These are phyloP conservation scores for Erinaceus europaeus DNA, from an alignment of 2,113 vertebrate species.

Conservation along the genomic window DNA sequence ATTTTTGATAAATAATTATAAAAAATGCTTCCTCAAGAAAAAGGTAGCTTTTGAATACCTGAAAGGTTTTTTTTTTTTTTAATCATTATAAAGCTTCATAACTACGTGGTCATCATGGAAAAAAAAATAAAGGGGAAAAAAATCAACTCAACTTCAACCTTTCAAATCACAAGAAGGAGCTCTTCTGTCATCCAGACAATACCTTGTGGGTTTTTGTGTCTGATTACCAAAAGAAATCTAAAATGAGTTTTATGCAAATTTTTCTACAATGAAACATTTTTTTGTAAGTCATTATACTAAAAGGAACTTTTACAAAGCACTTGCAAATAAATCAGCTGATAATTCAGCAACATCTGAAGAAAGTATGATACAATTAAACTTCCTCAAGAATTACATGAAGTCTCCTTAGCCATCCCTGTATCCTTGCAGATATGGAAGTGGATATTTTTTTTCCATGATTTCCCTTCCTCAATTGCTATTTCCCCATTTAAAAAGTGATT, in stretches of 20 bases:
- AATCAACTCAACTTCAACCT: constrained; percentile 25
- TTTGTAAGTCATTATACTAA: constrained; percentile 64
- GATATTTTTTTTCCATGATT: constrained; percentile 38
- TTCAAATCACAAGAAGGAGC: constrained; percentile 56
- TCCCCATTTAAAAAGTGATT: constrained; percentile 58
- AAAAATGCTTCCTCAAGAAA: constrained; percentile 41
- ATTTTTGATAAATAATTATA: constrained; percentile 73
- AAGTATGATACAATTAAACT: constrained; percentile 67
- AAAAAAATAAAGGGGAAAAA: constrained; percentile 48
- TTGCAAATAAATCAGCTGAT: constrained; percentile 63
- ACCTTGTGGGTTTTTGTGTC: constrained; percentile 52
- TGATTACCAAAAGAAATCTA: constrained; percentile 61
- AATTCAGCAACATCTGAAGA: constrained; percentile 47
- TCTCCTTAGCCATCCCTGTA: background rate
- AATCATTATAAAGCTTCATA: constrained; percentile 49
- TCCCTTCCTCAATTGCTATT: constrained; percentile 44
- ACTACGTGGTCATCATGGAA: constrained; percentile 56
- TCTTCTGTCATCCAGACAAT: constrained; percentile 58
- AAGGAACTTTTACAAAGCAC: constrained; percentile 66
- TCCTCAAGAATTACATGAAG: constrained; percentile 24
- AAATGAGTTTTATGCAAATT: constrained; percentile 73
- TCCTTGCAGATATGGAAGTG: background rate
- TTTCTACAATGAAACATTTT: constrained; percentile 63
- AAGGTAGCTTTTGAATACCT: constrained; percentile 44
- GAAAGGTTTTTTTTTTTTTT: too few species aligned